Evolutionary conservation across 2,113 vertebrate genomes (phyloP), one percentile per base, ranked within the genome.

Genomic region (Chaetura pelagica): DNA sequence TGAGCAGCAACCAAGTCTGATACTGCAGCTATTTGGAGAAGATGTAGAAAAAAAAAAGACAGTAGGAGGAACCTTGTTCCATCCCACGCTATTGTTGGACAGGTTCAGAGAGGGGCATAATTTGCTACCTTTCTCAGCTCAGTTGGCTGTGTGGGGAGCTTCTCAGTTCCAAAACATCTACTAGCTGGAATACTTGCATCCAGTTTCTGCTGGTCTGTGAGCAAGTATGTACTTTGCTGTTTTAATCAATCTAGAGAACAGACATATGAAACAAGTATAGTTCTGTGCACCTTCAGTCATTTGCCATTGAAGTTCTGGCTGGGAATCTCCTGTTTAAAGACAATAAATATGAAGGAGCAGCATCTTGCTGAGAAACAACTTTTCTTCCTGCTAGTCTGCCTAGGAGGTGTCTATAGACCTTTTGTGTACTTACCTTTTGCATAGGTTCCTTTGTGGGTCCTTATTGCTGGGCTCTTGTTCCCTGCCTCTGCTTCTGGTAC

Each of bases 51-150:
- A 29, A 40, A 54, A 24, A 62, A 69, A 40, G 5, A 11, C 23
- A 18, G 8, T 11, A 5, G 3, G 29, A 82, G n/a, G 49, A 91
- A 35, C 61, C 27, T 83, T 0, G 0, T 59, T 90, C 1, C 3
- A 49, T 79, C 71, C 84, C 49, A 51, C 0, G 0, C 48, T 89
- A 0, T 48, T 1, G 2, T 58, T 62, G 0, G 0, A 29, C 2
- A 1, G 52, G 29, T 59, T 81, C 2, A 2, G 49, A 52, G 27
- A 79, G 79, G 30, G 38, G 26, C 4, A 0, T 22, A 49, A 51
- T 40, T 93, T 73, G 69, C 32, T 84, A 21, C 51, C 44, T 74
- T 30, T 72, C 40, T 72, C 4, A 74, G 61, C 38, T 84, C n/a
- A 9, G 21, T 15, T 72, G n/a, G 34, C 84, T 71, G 38, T 1